These are phyloP conservation scores for Polypedilum vanderplanki DNA, from an alignment of 1,140 invertebrate species.

Conservation along the genomic window DNA sequence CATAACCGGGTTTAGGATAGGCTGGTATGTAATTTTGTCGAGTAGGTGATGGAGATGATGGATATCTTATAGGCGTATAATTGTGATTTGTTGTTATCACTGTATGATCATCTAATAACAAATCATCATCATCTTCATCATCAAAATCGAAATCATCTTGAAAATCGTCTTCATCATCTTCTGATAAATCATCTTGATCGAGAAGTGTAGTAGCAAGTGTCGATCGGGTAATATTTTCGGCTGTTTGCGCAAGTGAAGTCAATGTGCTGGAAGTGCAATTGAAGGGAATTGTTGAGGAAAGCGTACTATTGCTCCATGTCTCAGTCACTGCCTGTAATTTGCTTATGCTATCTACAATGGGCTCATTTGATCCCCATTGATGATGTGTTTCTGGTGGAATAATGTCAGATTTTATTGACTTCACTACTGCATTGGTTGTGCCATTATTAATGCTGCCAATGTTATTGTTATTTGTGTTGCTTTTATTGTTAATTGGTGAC, in stretches of 20 bases:
- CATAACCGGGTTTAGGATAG: slow-evolving; percentile 35
- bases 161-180: slow-evolving; percentile 50
- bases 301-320: slow-evolving; percentile 44
- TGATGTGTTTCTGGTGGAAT: slow-evolving; percentile 35
- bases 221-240: slow-evolving; percentile 40
- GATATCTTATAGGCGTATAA: slow-evolving; percentile 40
- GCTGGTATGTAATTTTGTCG: slow-evolving; percentile 33
- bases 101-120: slow-evolving; percentile 46
- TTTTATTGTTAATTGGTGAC: slow-evolving; percentile 33
- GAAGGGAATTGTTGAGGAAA: neutral
- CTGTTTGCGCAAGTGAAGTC: neutral
- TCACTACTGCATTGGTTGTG: slow-evolving; percentile 21
- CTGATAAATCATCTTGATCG: slow-evolving; percentile 44
- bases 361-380: slow-evolving; percentile 37
- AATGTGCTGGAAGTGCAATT: neutral
- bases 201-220: slow-evolving; percentile 47
- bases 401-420: slow-evolving; percentile 33
- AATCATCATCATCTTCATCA: slow-evolving; percentile 51
- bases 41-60: slow-evolving; percentile 35
- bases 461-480: slow-evolving; percentile 28
- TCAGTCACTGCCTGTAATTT: slow-evolving; percentile 47
- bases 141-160: slow-evolving; percentile 49
- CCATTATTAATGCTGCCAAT: slow-evolving; percentile 36
- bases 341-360: slow-evolving; percentile 41
- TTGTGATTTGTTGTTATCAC: slow-evolving; percentile 44